Percentiles rank a stretch among this genome's conserved stretches.
Conservation (phyloP, 2,113 vertebrate species). For the Pluvialis apricaria region DNA sequence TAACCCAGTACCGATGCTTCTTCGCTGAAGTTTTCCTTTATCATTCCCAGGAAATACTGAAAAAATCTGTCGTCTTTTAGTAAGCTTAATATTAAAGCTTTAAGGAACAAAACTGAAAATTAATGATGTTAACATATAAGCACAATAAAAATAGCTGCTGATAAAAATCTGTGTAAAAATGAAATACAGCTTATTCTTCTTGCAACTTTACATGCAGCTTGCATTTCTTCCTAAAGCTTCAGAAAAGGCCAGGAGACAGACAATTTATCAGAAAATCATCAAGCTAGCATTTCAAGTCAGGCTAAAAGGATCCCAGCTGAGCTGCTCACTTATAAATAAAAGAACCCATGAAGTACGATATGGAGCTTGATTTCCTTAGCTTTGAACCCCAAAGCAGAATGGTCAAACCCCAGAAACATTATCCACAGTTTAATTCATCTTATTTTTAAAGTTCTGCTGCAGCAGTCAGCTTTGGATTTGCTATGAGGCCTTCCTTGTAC, state of each 20-base stretch:
- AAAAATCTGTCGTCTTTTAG: background rate
- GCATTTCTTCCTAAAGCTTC: background rate
- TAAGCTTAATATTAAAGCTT: background rate
- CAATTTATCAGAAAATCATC: background rate
- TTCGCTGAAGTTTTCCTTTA: background rate
- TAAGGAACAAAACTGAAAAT: background rate
- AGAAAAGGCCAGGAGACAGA: background rate
- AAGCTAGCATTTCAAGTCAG: background rate
- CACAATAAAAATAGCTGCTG: background rate
- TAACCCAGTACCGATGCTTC: background rate
- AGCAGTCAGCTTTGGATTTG: background rate
- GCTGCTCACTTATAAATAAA: background rate
- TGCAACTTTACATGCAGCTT: background rate
- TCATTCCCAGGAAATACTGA: background rate
- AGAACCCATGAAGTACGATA: background rate
- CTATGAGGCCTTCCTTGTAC: background rate
- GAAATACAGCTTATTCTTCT: background rate
- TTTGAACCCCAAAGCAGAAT: background rate
- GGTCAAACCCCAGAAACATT: background rate
- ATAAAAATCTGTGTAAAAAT: background rate
- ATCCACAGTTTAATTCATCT: background rate
- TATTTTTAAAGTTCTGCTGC: background rate
- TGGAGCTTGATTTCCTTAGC: background rate
- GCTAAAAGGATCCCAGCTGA: background rate
- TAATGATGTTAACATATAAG: background rate